Percentiles rank a stretch among this genome's conserved stretches.
These are phyloP conservation scores for Lasioglossum leucozonium DNA, from an alignment of 2,888 invertebrate genomes.

Conservation along the genomic window DNA sequence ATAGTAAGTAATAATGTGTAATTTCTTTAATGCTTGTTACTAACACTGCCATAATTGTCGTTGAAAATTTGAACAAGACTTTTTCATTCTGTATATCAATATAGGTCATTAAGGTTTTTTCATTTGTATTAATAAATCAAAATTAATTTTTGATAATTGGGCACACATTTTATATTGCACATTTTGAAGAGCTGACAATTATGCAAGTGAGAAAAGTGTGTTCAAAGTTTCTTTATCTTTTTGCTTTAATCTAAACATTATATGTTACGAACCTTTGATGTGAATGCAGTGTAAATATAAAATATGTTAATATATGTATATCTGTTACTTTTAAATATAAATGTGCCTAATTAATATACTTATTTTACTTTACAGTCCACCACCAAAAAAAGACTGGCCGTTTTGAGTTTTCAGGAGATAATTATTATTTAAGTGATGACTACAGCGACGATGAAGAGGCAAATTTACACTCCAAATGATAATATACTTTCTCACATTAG, in stretches of 20 bases:
- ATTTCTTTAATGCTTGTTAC: constrained; percentile 6
- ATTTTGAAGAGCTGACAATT: neutral
- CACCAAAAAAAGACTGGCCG: constrained; percentile 85
- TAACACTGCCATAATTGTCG: neutral
- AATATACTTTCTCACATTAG: constrained; percentile 44
- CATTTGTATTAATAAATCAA: neutral
- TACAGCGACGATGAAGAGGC: constrained; percentile 83
- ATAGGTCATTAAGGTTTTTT: neutral
- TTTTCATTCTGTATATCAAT: neutral
- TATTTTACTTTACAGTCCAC: constrained; percentile 81
- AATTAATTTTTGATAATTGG: neutral
- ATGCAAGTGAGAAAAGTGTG: neutral
- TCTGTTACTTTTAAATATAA: neutral
- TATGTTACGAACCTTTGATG: neutral
- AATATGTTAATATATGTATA: constrained; percentile 5
- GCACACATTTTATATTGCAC: neutral
- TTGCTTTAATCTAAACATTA: neutral
- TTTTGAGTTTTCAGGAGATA: constrained; percentile 80
- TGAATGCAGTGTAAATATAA: constrained; percentile 13
- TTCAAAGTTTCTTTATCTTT: constrained; percentile 9
- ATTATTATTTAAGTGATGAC: constrained; percentile 82
- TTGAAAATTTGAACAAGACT: neutral
- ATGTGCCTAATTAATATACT: constrained; percentile 29
- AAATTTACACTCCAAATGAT: constrained; percentile 79
- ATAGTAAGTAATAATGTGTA: constrained; percentile 38